phyloP scores from a whole-genome alignment of 2,113 vertebrate genomes.

The Pelobates fuscus region DNA sequence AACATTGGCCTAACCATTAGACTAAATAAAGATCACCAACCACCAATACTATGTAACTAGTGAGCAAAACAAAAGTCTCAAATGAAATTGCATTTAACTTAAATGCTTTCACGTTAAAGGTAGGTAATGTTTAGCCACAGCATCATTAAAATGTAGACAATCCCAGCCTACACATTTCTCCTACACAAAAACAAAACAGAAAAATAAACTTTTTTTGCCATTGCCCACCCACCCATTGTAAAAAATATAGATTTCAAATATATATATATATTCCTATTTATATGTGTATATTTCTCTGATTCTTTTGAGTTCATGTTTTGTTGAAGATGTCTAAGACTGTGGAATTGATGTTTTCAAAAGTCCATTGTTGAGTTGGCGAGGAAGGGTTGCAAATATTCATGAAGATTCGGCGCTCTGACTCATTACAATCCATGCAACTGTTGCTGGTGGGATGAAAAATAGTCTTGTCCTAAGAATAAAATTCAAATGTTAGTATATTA shows the following conservation, averaged over 20 bases:
- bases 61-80: background rate
- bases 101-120: background rate
- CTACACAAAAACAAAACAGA: slow-evolving; percentile 35
- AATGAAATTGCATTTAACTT: background rate
- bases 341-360: slow-evolving; percentile 81
- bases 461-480: slow-evolving; percentile 75
- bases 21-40: background rate
- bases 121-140: slow-evolving; percentile 51
- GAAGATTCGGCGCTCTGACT: slow-evolving; percentile 76
- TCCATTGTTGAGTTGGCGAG: slow-evolving; percentile 80
- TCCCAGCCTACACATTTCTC: slow-evolving; percentile 62
- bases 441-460: slow-evolving; percentile 82
- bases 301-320: slow-evolving; percentile 67
- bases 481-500: slow-evolving; percentile 24
- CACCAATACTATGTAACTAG: background rate
- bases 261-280: slow-evolving; percentile 54
- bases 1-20: background rate
- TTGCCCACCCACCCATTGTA: slow-evolving; percentile 59
- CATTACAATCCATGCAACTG: slow-evolving; percentile 81
- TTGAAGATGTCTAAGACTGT: slow-evolving; percentile 81
- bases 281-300: slow-evolving; percentile 51
- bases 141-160: slow-evolving; percentile 62
- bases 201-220: slow-evolving; percentile 48
- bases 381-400: slow-evolving; percentile 79
- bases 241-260: slow-evolving; percentile 71